Conservation (phyloP, 2,888 invertebrate species). For the Zootermopsis nevadensis region DNA sequence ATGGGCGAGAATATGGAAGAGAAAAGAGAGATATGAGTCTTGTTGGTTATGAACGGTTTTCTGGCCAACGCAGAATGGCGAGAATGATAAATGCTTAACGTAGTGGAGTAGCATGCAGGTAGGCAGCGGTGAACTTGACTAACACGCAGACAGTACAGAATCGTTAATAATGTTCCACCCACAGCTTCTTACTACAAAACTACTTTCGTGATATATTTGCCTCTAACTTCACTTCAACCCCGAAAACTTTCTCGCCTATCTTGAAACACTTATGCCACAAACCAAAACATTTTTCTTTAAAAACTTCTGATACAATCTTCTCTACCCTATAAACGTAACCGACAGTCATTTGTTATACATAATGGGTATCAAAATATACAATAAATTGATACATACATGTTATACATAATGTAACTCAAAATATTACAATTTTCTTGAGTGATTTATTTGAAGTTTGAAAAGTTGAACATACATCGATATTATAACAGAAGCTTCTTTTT, state of each 20-base stretch:
- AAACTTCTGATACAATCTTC: neutral
- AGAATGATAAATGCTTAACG: constrained; percentile 30
- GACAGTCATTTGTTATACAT: neutral
- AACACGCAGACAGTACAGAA: neutral
- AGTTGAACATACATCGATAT: too few species aligned
- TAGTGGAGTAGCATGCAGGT: neutral
- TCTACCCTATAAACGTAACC: too few species aligned
- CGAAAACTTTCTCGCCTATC: neutral
- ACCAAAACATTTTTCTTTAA: neutral
- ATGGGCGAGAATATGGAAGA: constrained; percentile 3
- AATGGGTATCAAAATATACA: neutral
- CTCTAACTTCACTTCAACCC: neutral
- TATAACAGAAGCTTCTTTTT: too few species aligned
- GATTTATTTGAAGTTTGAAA: too few species aligned
- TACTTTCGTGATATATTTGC: constrained; percentile 24
- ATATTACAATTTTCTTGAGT: too few species aligned
- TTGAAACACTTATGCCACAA: neutral
- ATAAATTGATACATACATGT: too few species aligned
- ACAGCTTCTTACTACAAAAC: constrained; percentile 14
- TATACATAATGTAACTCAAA: too few species aligned
- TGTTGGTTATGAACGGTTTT: constrained; percentile 33
- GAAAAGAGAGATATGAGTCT: constrained; percentile 36
- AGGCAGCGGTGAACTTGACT: constrained; percentile 12
- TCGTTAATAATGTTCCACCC: constrained; percentile 6
- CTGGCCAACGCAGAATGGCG: constrained; percentile 17